A percentile compares a stretch with the other conserved stretches of the same genome.
Conservation (phyloP, 2,888 invertebrate species). For the Oscheius onirici region DNA sequence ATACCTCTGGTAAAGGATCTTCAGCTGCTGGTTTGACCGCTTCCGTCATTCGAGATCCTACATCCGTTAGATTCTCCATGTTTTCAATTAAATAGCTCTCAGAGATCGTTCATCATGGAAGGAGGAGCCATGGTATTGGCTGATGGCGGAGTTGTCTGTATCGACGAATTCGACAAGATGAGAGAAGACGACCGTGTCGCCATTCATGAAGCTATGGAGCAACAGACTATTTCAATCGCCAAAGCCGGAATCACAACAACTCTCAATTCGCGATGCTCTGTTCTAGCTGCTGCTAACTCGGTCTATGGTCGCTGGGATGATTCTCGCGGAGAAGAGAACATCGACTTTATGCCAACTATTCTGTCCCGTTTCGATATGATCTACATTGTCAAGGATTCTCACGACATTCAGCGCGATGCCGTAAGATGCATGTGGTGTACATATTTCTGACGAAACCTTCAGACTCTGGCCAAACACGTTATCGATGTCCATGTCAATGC, state of each 20-base stretch:
- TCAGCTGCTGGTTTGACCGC: constrained; percentile 98
- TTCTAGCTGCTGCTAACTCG: constrained; percentile 98
- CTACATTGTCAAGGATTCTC: constrained; percentile 97
- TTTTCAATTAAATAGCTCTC: constrained; percentile 10
- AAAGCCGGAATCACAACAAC: constrained; percentile 99
- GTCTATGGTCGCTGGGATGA: constrained; percentile 99
- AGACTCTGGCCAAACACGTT: constrained; percentile 88
- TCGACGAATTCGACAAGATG: constrained; percentile 91
- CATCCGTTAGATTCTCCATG: constrained; percentile 80
- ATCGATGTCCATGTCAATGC: constrained; percentile 91
- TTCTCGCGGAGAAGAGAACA: constrained; percentile 78
- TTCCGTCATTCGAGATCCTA: constrained; percentile 91
- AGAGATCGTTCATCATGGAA: constrained; percentile 69
- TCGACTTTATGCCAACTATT: constrained; percentile 99
- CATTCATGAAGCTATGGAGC: constrained; percentile 99
- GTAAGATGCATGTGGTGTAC: constrained; percentile 73
- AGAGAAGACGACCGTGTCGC: constrained; percentile 97
- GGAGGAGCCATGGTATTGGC: constrained; percentile 98
- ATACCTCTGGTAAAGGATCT: constrained; percentile 99
- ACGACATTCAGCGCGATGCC: constrained; percentile 86
- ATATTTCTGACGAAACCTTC: constrained; percentile 39
- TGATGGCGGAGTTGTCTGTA: constrained; percentile 98
- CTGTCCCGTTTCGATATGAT: constrained; percentile 99
- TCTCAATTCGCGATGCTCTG: constrained; percentile 95
- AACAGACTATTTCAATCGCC: constrained; percentile 98